Conservation (phyloP, 2,888 invertebrate genomes). For the Sabellastarte sp. region DNA sequence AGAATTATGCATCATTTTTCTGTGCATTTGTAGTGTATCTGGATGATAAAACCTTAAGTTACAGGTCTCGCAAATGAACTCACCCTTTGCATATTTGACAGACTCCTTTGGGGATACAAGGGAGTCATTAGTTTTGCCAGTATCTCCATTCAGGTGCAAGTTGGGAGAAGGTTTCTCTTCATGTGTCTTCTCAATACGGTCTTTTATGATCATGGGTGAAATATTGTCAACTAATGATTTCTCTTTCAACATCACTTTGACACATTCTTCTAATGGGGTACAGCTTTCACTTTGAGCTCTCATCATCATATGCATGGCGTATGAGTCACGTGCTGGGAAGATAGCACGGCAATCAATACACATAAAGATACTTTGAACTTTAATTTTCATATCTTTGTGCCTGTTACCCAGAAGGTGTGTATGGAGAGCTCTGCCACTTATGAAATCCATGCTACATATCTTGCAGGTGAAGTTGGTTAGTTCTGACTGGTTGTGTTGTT, state of each 20-base stretch:
- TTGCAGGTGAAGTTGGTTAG: constrained; percentile 25
- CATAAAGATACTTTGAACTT: constrained; percentile 41
- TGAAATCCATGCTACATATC: constrained; percentile 29
- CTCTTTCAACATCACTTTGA: neutral
- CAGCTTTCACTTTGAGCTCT: constrained; percentile 51
- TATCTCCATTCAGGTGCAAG: no score
- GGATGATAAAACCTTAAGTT: neutral
- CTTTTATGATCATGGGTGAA: neutral
- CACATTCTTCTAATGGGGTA: neutral
- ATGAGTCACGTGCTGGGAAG: constrained; percentile 55
- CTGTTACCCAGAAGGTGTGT: constrained; percentile 28
- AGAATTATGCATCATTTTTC: neutral
- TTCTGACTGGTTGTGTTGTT: constrained; percentile 17
- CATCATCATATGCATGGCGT: constrained; percentile 60
- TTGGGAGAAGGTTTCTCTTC: neutral
- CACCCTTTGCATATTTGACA: neutral
- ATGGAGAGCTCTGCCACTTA: constrained; percentile 22
- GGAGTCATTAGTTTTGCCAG: neutral
- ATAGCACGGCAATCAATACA: constrained; percentile 54
- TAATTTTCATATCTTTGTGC: constrained; percentile 35
- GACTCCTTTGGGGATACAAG: neutral
- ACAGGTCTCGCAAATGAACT: neutral
- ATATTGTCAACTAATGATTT: no score
- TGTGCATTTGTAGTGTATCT: constrained; percentile 1
- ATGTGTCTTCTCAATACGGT: neutral